A percentile compares a stretch with the other conserved stretches of the same genome.
Evolutionary conservation across 2,888 invertebrate species (phyloP).

Genomic region (Dynastes hyllus): DNA sequence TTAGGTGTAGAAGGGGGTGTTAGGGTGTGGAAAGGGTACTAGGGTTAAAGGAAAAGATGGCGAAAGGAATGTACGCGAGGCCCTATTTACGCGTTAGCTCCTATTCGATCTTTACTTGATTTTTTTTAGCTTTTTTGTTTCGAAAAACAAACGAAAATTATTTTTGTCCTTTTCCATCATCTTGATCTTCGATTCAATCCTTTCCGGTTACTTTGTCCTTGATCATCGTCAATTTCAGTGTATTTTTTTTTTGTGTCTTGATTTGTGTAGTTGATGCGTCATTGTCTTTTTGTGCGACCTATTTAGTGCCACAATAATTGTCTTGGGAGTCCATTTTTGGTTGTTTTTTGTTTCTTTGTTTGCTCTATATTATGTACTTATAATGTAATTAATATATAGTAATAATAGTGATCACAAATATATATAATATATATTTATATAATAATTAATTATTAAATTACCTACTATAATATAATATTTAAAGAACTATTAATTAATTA

Average conservation of each 20-base stretch:
- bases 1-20: neutral
- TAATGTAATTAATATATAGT: conserved; percentile 54
- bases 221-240: neutral
- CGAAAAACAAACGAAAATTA: conserved; percentile 28
- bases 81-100: conserved; percentile 47
- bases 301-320: conserved; percentile 67
- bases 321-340: conserved; percentile 63
- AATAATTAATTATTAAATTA: conserved; percentile 15
- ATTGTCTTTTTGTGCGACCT: conserved; percentile 33
- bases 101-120: conserved; percentile 34
- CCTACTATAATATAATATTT: conserved; percentile 24
- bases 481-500: neutral
- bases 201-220: neutral
- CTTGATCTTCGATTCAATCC: neutral
- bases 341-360: neutral
- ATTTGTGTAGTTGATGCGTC: neutral
- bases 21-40: neutral
- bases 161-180: neutral
- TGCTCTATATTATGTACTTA: neutral
- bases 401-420: conserved; percentile 59
- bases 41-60: neutral
- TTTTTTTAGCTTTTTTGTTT: neutral
- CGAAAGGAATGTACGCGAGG: conserved; percentile 43
- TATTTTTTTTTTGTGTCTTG: neutral
- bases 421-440: conserved; percentile 20